phyloP scores from a whole-genome alignment of 2,888 invertebrate genomes.

The Palloptera scutellata region DNA sequence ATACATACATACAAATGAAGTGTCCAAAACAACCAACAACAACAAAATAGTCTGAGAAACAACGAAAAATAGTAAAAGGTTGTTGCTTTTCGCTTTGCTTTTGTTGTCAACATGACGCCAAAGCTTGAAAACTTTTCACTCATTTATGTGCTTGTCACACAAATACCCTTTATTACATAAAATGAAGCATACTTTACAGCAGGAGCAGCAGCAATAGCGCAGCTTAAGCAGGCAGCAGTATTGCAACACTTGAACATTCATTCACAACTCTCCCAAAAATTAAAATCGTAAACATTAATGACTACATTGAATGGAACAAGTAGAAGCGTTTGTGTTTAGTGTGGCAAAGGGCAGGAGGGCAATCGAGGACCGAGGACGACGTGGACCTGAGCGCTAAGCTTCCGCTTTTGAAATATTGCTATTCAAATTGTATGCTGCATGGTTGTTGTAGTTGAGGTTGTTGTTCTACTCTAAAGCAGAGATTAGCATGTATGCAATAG shows the following conservation, averaged over 20 bases:
- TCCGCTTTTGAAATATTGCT: neutral
- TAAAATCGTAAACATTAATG: slow-evolving; percentile 25
- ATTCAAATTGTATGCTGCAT: slow-evolving; percentile 12
- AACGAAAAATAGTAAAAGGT: neutral
- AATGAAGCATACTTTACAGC: neutral
- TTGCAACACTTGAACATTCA: too few relatives aligned
- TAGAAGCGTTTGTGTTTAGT: neutral
- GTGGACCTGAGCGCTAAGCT: too few relatives aligned
- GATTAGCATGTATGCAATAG: slow-evolving; percentile 9
- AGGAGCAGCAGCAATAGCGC: neutral
- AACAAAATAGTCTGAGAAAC: neutral
- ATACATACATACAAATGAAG: neutral
- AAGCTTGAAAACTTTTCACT: neutral
- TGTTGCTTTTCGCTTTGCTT: neutral
- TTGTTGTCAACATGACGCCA: slow-evolving; percentile 5
- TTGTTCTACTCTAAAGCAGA: neutral
- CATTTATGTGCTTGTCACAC: slow-evolving; percentile 5
- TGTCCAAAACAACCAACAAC: neutral
- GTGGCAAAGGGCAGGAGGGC: neutral
- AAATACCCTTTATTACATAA: slow-evolving; percentile 11
- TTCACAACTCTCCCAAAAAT: slow-evolving; percentile 12
- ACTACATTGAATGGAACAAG: slow-evolving; percentile 7
- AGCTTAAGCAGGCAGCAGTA: neutral
- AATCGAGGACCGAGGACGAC: neutral
- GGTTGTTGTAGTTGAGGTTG: slow-evolving; percentile 5